Evolutionary conservation across 2,888 invertebrate genomes (phyloP).

Genomic region (Sphaerophoria rueppellii): DNA sequence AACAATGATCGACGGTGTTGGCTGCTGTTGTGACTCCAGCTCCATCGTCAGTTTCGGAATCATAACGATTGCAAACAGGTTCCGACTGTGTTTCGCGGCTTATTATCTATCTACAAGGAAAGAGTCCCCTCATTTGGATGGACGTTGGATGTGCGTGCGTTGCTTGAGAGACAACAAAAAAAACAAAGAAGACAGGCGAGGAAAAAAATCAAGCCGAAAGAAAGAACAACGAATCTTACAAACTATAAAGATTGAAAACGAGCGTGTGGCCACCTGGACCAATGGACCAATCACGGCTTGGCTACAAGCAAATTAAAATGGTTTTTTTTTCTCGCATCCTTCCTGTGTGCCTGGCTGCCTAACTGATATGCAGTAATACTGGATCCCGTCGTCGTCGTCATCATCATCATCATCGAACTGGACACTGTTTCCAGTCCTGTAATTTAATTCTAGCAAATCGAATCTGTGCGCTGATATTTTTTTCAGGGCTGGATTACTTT

Average conservation of each 20-base stretch:
- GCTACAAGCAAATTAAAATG: conserved; percentile 74
- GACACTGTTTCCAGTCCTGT: conserved; percentile 71
- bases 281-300: conserved; percentile 79
- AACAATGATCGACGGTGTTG: conserved; percentile 58
- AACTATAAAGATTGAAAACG: conserved; percentile 74
- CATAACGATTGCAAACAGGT: conserved; percentile 60
- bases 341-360: conserved; percentile 77
- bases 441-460: conserved; percentile 71
- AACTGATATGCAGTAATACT: conserved; percentile 71
- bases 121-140: conserved; percentile 32
- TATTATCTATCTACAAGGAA: conserved; percentile 74
- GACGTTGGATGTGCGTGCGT: conserved; percentile 60
- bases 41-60: conserved; percentile 5
- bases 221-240: conserved; percentile 68
- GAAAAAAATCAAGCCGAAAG: conserved; percentile 32
- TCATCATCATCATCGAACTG: conserved; percentile 71
- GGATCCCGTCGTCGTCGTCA: conserved; percentile 72
- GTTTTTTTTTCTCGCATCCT: conserved; percentile 75
- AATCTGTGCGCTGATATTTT: conserved; percentile 34
- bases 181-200: not conserved
- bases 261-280: conserved; percentile 81
- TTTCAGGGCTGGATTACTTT: not conserved
- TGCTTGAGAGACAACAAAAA: conserved; percentile 29
- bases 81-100: conserved; percentile 79
- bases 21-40: conserved; percentile 66